Evolutionary conservation across 2,797 vertebrate species (phyloP).

Genomic region (Poliocrania exsul): DNA sequence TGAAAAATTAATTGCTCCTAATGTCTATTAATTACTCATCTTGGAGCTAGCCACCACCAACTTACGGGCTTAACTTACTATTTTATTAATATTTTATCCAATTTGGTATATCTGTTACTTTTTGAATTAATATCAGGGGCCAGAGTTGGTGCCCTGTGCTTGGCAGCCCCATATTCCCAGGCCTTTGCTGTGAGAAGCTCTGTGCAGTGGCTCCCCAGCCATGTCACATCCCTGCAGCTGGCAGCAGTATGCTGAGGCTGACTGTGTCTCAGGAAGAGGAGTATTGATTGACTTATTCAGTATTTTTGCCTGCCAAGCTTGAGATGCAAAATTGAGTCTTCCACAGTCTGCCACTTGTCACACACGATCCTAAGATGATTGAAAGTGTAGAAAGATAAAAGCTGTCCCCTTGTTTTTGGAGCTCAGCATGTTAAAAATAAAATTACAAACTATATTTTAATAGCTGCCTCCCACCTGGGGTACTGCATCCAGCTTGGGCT

Average conservation of each 20-base stretch:
- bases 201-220: not conserved
- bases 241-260: not conserved
- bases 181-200: not conserved
- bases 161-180: not conserved
- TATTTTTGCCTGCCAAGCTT: not conserved
- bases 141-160: not conserved
- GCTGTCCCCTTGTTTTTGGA: slow-evolving; percentile 2
- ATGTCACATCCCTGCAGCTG: not conserved
- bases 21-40: not conserved
- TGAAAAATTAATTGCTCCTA: not conserved
- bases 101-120: not conserved
- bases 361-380: not conserved
- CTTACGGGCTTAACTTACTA: not conserved
- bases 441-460: not conserved
- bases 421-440: slow-evolving; percentile 11
- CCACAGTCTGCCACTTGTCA: slow-evolving; percentile 12
- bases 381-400: slow-evolving; percentile 29
- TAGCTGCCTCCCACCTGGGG: not conserved
- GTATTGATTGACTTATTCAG: not conserved
- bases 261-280: not conserved
- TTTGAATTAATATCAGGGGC: not conserved
- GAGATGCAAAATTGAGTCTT: slow-evolving; percentile 13
- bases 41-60: not conserved
- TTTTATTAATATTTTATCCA: not conserved
- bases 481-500: not conserved